Conservation (phyloP, 1,140 invertebrate species). For the Globodera rostochiensis region DNA sequence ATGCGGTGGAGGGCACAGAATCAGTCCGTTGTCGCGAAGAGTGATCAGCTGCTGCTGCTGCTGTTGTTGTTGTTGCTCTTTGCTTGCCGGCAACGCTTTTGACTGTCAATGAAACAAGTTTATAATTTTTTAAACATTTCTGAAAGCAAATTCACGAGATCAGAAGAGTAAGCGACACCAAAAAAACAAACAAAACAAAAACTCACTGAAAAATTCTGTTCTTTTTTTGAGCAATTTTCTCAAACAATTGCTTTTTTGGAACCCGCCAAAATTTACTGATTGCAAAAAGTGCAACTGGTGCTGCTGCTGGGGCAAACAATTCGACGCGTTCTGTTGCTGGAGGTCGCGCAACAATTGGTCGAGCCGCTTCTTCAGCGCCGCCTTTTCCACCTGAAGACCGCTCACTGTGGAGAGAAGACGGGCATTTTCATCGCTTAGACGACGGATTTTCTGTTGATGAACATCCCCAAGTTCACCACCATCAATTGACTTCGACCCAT, state of each 20-base stretch:
- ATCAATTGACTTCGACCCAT: background rate
- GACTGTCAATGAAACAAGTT: background rate
- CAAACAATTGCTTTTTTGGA: too few relatives aligned
- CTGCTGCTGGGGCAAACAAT: background rate
- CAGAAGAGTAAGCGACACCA: too few relatives aligned
- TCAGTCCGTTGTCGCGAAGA: conserved; percentile 4
- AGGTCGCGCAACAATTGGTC: conserved; percentile 15
- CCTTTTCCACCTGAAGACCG: conserved; percentile 22
- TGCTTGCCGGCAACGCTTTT: background rate
- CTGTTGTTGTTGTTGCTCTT: background rate
- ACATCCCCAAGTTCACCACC: background rate
- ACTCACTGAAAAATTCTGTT: too few relatives aligned
- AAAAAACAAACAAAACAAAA: too few relatives aligned
- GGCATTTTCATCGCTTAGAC: conserved; percentile 19
- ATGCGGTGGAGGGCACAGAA: too few relatives aligned
- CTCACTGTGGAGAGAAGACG: conserved; percentile 1
- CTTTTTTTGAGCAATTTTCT: too few relatives aligned
- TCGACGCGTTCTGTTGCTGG: conserved; percentile 12
- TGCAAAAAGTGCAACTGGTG: conserved; percentile 24
- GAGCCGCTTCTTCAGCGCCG: conserved; percentile 19
- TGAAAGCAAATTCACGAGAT: too few relatives aligned
- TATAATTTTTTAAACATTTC: too few relatives aligned
- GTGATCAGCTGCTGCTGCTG: conserved; percentile 7
- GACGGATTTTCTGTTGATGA: background rate
- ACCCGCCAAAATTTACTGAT: too few relatives aligned